These are phyloP conservation scores for Parauchenoglanis punctatus DNA, from an alignment of 2,797 vertebrate species.

Conservation along the genomic window DNA sequence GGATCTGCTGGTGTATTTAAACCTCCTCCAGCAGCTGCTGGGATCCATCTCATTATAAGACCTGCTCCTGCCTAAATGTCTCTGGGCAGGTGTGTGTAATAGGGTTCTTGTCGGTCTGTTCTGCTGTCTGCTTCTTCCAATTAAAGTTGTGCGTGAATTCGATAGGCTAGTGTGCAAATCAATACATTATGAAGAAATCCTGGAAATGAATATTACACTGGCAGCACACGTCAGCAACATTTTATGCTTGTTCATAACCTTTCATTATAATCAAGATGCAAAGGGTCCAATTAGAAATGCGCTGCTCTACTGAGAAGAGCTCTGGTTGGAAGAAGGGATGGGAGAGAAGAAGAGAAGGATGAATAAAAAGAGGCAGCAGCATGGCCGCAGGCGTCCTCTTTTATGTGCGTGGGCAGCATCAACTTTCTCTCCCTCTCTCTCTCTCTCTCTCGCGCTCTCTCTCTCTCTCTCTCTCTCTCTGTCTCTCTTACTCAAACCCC, in stretches of 20 bases:
- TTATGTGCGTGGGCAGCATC: conserved; percentile 20
- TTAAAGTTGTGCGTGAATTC: conserved; percentile 43
- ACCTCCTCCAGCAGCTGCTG: conserved; percentile 33
- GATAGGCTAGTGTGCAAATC: conserved; percentile 11
- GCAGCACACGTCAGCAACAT: not conserved
- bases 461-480: not conserved
- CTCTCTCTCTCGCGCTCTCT: not conserved
- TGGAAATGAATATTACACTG: conserved; percentile 33
- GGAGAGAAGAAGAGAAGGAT: conserved; percentile 8
- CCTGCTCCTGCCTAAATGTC: conserved; percentile 33
- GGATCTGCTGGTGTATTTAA: not conserved
- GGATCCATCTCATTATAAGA: conserved; percentile 44
- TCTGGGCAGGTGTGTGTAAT: conserved; percentile 23
- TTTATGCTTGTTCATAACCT: conserved; percentile 10
- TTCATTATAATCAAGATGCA: conserved; percentile 42
- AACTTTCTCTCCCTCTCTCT: not conserved
- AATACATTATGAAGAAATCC: conserved; percentile 38
- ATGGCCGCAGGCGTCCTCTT: conserved; percentile 38
- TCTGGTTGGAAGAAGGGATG: not conserved
- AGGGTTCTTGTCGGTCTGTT: conserved; percentile 46
- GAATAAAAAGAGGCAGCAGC: conserved; percentile 31
- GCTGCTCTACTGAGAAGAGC: conserved; percentile 3
- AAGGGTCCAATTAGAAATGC: conserved; percentile 42
- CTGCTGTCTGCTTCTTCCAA: conserved; percentile 45
- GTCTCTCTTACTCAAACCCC: conserved; percentile 11